Conservation (phyloP, 2,113 vertebrate species). For the Leucosticte australis region DNA sequence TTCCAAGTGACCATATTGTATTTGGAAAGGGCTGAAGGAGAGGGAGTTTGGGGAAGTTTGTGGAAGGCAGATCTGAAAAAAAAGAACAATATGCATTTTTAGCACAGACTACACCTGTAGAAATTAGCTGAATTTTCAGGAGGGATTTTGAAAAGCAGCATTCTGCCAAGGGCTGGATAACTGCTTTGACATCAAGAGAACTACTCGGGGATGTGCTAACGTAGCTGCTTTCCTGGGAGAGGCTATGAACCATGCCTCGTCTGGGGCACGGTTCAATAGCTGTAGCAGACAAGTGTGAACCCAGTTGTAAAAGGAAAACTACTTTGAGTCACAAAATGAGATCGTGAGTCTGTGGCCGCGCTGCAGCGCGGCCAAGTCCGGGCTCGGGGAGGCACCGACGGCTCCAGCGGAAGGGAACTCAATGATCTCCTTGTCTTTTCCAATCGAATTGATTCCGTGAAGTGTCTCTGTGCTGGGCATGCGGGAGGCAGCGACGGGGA, state of each 20-base stretch:
- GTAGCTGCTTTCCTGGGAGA: not conserved
- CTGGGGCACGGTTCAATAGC: fast-evolving
- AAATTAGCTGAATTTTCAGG: not conserved
- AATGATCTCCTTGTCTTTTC: not conserved
- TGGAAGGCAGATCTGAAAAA: not conserved
- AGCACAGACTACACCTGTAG: not conserved
- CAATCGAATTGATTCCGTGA: not conserved
- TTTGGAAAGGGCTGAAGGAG: not conserved
- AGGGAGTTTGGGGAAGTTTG: not conserved
- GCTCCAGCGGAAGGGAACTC: not conserved
- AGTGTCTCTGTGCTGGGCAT: not conserved
- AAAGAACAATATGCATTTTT: not conserved
- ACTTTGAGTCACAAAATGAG: not conserved
- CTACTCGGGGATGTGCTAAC: not conserved
- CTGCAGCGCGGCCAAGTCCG: not conserved
- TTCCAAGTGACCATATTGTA: fast-evolving
- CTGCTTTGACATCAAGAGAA: not conserved
- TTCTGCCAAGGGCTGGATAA: not conserved
- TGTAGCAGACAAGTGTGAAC: fast-evolving
- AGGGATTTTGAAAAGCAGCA: not conserved
- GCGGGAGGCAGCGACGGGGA: not conserved
- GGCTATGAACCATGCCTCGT: fast-evolving
- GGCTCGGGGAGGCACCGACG: not conserved
- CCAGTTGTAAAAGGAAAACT: too few relatives aligned
- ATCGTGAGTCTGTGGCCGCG: fast-evolving